Evolutionary conservation across 2,797 vertebrate genomes (phyloP), one percentile per base, ranked within the genome.

Genomic region (Capromys pilorides): DNA sequence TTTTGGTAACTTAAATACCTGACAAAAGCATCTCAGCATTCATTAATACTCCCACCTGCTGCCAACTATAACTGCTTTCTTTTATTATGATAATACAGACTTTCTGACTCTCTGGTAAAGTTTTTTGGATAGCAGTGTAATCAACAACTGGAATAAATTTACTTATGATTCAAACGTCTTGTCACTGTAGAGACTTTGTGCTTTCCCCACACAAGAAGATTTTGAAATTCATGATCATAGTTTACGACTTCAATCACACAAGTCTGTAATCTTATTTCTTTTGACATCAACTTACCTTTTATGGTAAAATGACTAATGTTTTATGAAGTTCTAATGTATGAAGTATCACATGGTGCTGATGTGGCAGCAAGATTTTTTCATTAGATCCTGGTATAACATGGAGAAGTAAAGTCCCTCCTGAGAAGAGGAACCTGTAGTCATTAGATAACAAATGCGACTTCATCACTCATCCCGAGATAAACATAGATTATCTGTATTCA

Each of bases 1-100:
- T 97, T 97, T 96, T 96, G n/a, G 80, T 92, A 98, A 95, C 92
- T 97, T 95, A 94, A 97, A 96, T 96, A 94, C 79, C 96, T 97
- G 97, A 97, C 95, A 97, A 95, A 96, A 95, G 84, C 91, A 77
- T 93, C 95, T 98, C 78, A 95, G 95, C 94, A 90, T 95, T 95
- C 92, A 71, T 97, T 91, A 88, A 83, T 81, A 96, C 95, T 98
- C 96, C 98, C 95, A 98, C 97, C 86, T 97, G 96, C 97, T 98
- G 97, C 97, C 96, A 97, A 71, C 87, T 93, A 41, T 95, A 97
- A 95, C 96, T 96, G 79, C 93, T 88, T 86, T 59, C 95, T 97
- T 98, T 98, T 97, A 39, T 98, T 77, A 97, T 97, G 97, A 83
- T 97, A 97, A 98, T 96, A 54, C 39, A 81, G 91, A 84, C 91